These are phyloP conservation scores for Corapipo altera DNA, from an alignment of 2,113 vertebrate genomes.

Conservation along the genomic window DNA sequence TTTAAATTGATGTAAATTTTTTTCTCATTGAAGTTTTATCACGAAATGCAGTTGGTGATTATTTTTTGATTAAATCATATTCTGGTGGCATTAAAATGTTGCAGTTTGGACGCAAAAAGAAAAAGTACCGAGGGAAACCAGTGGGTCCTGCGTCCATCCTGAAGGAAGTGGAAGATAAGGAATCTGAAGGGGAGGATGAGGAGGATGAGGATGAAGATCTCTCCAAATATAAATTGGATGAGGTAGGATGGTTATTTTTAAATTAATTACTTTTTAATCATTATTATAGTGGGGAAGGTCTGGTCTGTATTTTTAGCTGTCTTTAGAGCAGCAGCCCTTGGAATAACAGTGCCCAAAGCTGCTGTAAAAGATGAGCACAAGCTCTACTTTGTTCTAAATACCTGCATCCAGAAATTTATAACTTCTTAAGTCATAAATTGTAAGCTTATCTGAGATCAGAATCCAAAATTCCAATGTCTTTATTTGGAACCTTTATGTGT, in stretches of 20 bases:
- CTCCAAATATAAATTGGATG: slow-evolving; percentile 95
- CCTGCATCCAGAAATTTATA: neutral
- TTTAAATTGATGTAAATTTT: neutral
- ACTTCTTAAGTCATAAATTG: neutral
- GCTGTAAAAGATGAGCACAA: neutral
- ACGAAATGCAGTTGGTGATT: neutral
- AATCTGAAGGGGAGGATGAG: slow-evolving; percentile 89
- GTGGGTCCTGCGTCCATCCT: slow-evolving; percentile 78
- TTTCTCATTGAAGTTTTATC: neutral
- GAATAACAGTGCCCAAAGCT: fast-evolving
- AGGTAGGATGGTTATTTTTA: slow-evolving; percentile 64
- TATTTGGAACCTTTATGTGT: neutral
- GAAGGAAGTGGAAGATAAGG: slow-evolving; percentile 90
- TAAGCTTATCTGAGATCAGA: neutral
- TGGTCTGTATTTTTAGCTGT: neutral
- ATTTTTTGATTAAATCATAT: neutral
- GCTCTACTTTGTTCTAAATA: neutral
- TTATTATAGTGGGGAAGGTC: neutral
- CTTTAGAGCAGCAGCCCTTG: neutral
- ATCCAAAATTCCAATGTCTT: too few relatives aligned
- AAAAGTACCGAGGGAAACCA: slow-evolving; percentile 90
- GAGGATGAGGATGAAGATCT: slow-evolving; percentile 96
- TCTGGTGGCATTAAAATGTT: neutral
- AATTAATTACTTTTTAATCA: neutral
- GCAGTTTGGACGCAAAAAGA: slow-evolving; percentile 99